Evolutionary conservation across 2,888 invertebrate genomes (phyloP).

Genomic region (Catonia carolina): DNA sequence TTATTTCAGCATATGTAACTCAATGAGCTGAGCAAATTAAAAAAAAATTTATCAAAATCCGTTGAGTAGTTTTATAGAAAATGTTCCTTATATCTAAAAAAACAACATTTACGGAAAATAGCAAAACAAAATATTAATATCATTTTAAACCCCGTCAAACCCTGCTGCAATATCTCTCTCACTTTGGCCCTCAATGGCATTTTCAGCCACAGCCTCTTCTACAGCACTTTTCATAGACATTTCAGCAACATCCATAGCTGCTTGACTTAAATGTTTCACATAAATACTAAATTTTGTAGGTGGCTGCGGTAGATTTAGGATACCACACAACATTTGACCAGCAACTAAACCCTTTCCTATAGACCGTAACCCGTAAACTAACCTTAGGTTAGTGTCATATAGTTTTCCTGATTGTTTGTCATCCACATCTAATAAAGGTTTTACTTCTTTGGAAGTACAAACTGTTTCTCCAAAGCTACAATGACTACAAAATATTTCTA

Average conservation of each 20-base stretch:
- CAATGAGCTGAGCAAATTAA: too few species aligned
- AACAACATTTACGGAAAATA: too few species aligned
- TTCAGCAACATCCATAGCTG: background rate
- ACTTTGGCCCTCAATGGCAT: background rate
- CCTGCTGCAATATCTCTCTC: slow-evolving; percentile 5
- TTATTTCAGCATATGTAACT: too few species aligned
- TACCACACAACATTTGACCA: slow-evolving; percentile 6
- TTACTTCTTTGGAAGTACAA: too few species aligned
- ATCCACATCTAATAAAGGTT: too few species aligned
- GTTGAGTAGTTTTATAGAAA: too few species aligned
- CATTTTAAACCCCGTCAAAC: slow-evolving; percentile 26
- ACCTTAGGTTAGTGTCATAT: background rate
- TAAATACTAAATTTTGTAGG: background rate
- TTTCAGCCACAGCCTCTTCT: background rate
- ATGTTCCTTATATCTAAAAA: too few species aligned
- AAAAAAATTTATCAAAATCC: too few species aligned
- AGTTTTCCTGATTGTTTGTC: too few species aligned
- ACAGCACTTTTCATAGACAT: background rate
- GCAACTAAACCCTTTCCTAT: background rate
- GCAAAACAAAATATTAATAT: too few species aligned
- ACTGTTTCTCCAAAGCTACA: too few species aligned
- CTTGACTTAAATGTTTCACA: background rate
- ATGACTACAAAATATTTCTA: too few species aligned
- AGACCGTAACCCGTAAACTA: background rate
- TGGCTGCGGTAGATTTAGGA: background rate